Base-by-base conservation (phyloP, 2,888 invertebrate genomes). In the Palloptera scutellata region DNA sequence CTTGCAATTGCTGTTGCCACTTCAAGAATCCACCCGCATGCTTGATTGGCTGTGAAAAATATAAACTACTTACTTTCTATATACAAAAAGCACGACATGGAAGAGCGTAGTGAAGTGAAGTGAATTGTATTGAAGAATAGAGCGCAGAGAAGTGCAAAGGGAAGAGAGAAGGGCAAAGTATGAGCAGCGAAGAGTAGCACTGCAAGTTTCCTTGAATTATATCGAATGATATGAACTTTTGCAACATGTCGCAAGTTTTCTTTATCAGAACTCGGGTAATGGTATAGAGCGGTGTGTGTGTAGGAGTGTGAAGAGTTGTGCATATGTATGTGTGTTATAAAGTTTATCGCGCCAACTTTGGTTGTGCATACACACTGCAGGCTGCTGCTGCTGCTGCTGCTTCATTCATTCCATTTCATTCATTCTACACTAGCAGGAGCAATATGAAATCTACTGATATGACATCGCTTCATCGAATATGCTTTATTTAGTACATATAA, bases 201-300 rank as follows among this genome's bases (percentile, higher is more conserved):
- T n/a, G 48, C 12, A 12, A 15, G 12, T 19, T 17, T 15, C 53
- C 13, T 19, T 75, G 79, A 79, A 79, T 78, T 78, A 78, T 77
- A 74, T 75, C 77, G 64, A 70, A 67, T 74, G 75, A 75, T 79
- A 78, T 75, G 80, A 78, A 80, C 77, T 77, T 74, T 75, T 75
- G 74, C 75, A 75, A 75, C 77, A 77, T 76, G 78, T 78, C 75
- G 65, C 76, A 75, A 77, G 60, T 77, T 77, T 73, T 78, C 77
- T 70, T 70, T 65, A 72, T 68, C 74, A 70, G 59, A 17, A 55
- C 30, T 30, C 30, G 2, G 30, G 60, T 60, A 48, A 43, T 60
- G 66, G 61, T 55, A 57, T 15, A 40, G 13, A n/a, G 45, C 43
- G 45, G 20, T 15, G 15, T 19, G 40, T 8, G 15, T 40, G 42